These are phyloP conservation scores for Ormyrus pomaceus DNA, from an alignment of 2,888 invertebrate genomes.

Conservation along the genomic window DNA sequence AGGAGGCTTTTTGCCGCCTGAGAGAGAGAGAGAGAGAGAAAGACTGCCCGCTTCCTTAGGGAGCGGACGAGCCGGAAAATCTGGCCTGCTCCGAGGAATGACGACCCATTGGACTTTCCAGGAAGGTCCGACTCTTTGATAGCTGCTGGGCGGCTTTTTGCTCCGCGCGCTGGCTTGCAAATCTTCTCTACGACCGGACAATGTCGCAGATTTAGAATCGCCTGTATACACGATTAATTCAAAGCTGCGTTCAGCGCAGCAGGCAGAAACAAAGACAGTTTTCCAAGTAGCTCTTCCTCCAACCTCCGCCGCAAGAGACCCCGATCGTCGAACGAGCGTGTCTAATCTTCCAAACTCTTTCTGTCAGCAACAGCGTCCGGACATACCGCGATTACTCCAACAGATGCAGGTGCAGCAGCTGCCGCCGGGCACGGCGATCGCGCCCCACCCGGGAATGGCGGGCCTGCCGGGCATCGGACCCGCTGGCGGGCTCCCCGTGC, in stretches of 20 bases:
- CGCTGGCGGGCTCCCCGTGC: slow-evolving; percentile 75
- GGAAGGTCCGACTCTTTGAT: too few relatives aligned
- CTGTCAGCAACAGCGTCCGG: slow-evolving; percentile 88
- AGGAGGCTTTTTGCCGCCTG: background rate
- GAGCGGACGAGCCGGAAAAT: slow-evolving; percentile 12
- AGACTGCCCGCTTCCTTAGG: background rate
- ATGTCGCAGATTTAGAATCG: too few relatives aligned
- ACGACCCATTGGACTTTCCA: too few relatives aligned
- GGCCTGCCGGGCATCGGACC: slow-evolving; percentile 76
- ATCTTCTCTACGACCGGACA: too few relatives aligned
- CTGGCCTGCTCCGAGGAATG: background rate
- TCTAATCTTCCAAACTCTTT: too few relatives aligned
- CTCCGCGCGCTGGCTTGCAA: too few relatives aligned
- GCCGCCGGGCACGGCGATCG: slow-evolving; percentile 85
- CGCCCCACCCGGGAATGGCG: slow-evolving; percentile 82
- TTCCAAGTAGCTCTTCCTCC: slow-evolving; percentile 20
- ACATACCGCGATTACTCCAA: slow-evolving; percentile 88
- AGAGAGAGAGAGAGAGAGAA: slow-evolving; percentile 16
- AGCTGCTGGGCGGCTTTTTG: too few relatives aligned
- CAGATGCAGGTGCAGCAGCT: slow-evolving; percentile 95
- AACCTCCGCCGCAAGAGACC: too few relatives aligned
- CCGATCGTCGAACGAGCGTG: too few relatives aligned
- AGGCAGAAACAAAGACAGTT: background rate
- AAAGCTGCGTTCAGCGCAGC: too few relatives aligned
- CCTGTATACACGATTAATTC: too few relatives aligned